Conservation (phyloP, 2,888 invertebrate species). For the Agriopis marginaria region DNA sequence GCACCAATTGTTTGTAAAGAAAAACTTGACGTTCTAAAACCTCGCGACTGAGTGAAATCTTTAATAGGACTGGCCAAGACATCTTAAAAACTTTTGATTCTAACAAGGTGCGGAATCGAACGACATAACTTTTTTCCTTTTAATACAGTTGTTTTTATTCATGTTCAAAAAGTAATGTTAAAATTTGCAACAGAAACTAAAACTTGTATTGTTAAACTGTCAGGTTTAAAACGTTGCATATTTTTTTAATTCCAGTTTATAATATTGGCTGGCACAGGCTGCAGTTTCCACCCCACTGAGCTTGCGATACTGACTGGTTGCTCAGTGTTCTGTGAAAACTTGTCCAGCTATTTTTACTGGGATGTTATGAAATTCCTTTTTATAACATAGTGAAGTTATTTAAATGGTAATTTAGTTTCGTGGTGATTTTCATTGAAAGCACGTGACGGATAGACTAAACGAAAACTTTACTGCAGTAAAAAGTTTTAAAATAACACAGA, state of each 20-base stretch:
- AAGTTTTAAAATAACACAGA: too few species aligned
- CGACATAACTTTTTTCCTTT: too few species aligned
- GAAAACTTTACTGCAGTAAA: too few species aligned
- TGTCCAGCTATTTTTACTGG: constrained; percentile 16
- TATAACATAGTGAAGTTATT: background rate
- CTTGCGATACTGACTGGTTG: constrained; percentile 8
- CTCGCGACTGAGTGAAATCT: too few species aligned
- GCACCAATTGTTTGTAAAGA: too few species aligned
- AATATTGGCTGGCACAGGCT: constrained; percentile 26
- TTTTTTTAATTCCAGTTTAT: constrained; percentile 24
- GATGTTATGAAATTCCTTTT: background rate
- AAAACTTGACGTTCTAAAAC: too few species aligned
- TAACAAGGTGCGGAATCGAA: too few species aligned
- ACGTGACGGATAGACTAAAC: too few species aligned
- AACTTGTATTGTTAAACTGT: background rate
- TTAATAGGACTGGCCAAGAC: too few species aligned
- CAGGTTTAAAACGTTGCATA: background rate
- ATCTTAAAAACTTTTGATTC: too few species aligned
- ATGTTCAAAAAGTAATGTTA: too few species aligned
- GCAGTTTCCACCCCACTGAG: constrained; percentile 22
- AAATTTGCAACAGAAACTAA: background rate
- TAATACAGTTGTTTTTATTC: too few species aligned
- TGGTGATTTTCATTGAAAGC: background rate
- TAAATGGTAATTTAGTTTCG: background rate
- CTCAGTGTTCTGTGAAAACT: constrained; percentile 12